These are phyloP conservation scores for Pomatorhinus ruficollis DNA, from an alignment of 2,113 vertebrate species.

Conservation along the genomic window DNA sequence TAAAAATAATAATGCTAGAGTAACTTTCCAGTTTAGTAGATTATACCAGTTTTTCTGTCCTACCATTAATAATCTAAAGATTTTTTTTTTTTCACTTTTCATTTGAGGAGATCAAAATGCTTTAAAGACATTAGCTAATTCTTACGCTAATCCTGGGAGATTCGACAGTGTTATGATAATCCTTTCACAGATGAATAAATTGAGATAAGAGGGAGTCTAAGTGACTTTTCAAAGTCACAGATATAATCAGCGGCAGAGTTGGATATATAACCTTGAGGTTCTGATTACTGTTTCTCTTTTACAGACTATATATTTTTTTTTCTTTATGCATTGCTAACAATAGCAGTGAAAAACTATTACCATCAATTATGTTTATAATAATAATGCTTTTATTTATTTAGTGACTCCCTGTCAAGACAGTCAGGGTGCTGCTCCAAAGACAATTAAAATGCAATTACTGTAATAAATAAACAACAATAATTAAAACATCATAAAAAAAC, in stretches of 20 bases:
- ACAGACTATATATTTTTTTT: background rate
- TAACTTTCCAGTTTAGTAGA: background rate
- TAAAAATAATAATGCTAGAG: background rate
- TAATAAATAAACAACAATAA: conserved; percentile 61
- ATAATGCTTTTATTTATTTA: conserved; percentile 66
- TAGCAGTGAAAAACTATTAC: conserved; percentile 2
- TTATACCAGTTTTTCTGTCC: conserved; percentile 14
- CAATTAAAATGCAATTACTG: conserved; percentile 70
- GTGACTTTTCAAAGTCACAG: conserved; percentile 55
- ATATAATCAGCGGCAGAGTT: conserved; percentile 20
- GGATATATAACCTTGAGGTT: conserved; percentile 41
- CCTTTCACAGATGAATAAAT: conserved; percentile 63
- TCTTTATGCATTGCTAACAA: background rate
- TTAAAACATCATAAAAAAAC: conserved; percentile 61
- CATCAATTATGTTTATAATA: conserved; percentile 55
- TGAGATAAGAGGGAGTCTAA: conserved; percentile 49
- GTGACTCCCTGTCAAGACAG: conserved; percentile 41
- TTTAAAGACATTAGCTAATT: conserved; percentile 61
- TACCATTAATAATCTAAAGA: conserved; percentile 45
- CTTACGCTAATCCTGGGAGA: conserved; percentile 54
- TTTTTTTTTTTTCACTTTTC: conserved; percentile 24
- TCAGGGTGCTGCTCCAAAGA: conserved; percentile 29
- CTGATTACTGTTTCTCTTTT: background rate
- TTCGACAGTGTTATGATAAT: conserved; percentile 57
- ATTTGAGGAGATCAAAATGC: conserved; percentile 43